phyloP scores from a whole-genome alignment of 2,797 vertebrate species.

The Danio albolineatus region DNA sequence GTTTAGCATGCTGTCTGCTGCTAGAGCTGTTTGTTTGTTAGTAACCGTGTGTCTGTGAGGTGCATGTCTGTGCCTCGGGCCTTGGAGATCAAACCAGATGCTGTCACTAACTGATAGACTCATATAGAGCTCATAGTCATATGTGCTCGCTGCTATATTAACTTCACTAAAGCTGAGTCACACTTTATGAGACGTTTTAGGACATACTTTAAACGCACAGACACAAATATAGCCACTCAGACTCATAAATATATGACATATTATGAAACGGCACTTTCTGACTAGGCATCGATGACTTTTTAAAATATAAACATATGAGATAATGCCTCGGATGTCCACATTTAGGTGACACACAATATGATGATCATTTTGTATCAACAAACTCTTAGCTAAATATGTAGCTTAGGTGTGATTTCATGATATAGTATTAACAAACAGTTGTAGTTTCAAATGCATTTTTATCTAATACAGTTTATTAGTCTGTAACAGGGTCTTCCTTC shows the following conservation, averaged over 20 bases:
- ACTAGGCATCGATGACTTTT: not conserved
- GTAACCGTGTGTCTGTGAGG: constrained; percentile 34
- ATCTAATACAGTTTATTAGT: too few relatives aligned
- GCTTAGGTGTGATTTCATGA: too few relatives aligned
- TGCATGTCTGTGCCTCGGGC: constrained; percentile 10
- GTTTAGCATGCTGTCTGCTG: constrained; percentile 14
- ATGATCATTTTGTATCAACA: not conserved
- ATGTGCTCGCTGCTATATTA: constrained; percentile 9
- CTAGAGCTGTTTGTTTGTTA: constrained; percentile 15
- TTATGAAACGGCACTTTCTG: not conserved
- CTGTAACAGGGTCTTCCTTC: too few relatives aligned
- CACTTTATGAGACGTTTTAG: not conserved
- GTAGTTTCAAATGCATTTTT: too few relatives aligned
- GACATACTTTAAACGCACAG: not conserved
- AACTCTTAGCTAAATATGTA: too few relatives aligned
- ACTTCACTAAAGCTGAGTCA: constrained; percentile 20
- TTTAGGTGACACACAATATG: not conserved
- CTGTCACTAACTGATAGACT: constrained; percentile 38
- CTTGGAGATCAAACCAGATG: constrained; percentile 6
- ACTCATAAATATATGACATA: not conserved
- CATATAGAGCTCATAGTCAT: constrained; percentile 31
- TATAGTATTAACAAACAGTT: too few relatives aligned
- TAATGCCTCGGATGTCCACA: not conserved
- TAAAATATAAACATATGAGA: not conserved
- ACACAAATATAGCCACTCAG: constrained; percentile 1